Base-by-base conservation (phyloP, 2,797 vertebrate species). In the Parambassis ranga region DNA sequence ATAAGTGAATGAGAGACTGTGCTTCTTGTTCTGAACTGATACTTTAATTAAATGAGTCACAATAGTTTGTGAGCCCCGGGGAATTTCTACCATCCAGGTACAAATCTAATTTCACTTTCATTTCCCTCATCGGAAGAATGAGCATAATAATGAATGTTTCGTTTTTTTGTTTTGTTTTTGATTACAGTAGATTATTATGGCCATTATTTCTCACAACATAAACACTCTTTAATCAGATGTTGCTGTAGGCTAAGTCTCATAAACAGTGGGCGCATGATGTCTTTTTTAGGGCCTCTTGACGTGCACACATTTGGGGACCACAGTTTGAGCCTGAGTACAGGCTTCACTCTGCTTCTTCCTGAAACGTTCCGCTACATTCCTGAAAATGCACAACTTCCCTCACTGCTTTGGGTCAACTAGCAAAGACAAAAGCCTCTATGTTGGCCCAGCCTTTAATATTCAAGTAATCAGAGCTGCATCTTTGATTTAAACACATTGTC, bases 361-460 rank as follows among this genome's bases (percentile, higher is more conserved):
- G 22, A 77, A 81, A 75, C 61, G 68, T 82, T 81, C 66, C 65
- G 79, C 83, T 51, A 77, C 81, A 85, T 87, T 90, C 78, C 82
- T 83, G 58, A 63, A 89, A 85, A 87, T 30, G 67, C 68, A 37
- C 62, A 73, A 68, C 69, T 71, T 71, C 76, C 72, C 59, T 72
- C 60, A 7, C 36, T 59, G 71, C 48, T 79, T 59, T 75, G 79
- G 77, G 75, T 87, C 80, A 83, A 65, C 78, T 44, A 76, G 56
- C 51, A 53, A 77, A 83, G 73, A 87, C 75, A 83, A 84, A 83
- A 66, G 67, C 37, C 48, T 49, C 76, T 47, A 27, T 75, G 56
- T 55, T 41, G 23, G 31, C 20, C 33, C 35, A 35, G 36, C 9
- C 19, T 64, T 70, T 82, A 41, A 76, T 62, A 80, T 72, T 62